These are phyloP conservation scores for Saccopteryx leptura DNA, from an alignment of 2,113 vertebrate species.

Conservation along the genomic window DNA sequence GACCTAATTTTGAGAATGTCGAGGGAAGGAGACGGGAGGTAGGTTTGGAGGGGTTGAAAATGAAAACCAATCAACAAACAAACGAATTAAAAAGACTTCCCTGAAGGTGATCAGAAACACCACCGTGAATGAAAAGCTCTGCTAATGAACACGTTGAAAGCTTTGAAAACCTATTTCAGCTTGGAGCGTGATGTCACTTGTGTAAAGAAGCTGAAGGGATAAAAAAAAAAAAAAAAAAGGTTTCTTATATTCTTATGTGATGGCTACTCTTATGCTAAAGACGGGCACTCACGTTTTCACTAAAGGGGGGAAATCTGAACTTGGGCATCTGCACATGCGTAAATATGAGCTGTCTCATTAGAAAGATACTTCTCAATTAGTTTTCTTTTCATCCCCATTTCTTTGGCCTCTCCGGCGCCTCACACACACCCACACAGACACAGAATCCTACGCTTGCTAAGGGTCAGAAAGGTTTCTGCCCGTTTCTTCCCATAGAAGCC, in stretches of 20 bases:
- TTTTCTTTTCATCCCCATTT: constrained; percentile 80
- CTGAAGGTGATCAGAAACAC: constrained; percentile 32
- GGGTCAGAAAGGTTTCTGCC: constrained; percentile 81
- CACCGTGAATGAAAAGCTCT: not conserved
- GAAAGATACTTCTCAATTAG: constrained; percentile 75
- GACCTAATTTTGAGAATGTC: constrained; percentile 49
- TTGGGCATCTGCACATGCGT: constrained; percentile 75
- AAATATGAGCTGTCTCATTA: constrained; percentile 82
- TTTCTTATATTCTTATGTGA: not conserved
- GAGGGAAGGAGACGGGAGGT: not conserved
- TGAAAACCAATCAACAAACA: not conserved
- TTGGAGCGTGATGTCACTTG: constrained; percentile 33
- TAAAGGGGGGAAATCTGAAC: constrained; percentile 71
- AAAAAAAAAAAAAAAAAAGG: not conserved
- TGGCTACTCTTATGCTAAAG: constrained; percentile 46
- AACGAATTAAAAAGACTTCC: constrained; percentile 63
- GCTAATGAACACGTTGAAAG: not conserved
- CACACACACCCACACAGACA: not conserved
- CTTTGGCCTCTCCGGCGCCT: constrained; percentile 64
- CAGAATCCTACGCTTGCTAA: not conserved
- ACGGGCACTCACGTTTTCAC: constrained; percentile 52
- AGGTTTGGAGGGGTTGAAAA: constrained; percentile 40
- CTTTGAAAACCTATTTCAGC: not conserved
- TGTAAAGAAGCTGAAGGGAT: not conserved
- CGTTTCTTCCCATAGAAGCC: constrained; percentile 81